Conservation (phyloP, 2,797 vertebrate species). For the Vireo griseus region DNA sequence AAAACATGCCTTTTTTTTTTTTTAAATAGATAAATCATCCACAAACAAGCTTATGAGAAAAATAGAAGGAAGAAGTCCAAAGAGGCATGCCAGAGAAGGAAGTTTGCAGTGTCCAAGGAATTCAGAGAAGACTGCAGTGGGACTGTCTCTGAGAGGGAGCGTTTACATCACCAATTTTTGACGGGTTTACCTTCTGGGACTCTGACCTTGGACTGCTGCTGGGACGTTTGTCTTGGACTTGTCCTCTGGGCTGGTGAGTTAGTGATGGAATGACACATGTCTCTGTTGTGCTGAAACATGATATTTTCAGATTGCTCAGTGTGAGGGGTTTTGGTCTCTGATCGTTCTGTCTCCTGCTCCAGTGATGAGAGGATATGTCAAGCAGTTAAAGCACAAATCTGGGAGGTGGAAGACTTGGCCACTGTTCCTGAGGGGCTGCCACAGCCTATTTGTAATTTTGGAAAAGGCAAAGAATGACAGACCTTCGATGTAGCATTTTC, state of each 20-base stretch:
- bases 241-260: slow-evolving; percentile 17
- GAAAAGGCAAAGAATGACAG: neutral
- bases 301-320: neutral
- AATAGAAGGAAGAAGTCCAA: slow-evolving; percentile 8
- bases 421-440: neutral
- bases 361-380: slow-evolving; percentile 9
- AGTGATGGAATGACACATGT: neutral
- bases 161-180: neutral
- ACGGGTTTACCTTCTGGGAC: neutral
- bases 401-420: neutral
- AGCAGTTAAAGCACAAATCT: neutral
- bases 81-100: slow-evolving; percentile 33
- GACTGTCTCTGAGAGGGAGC: neutral
- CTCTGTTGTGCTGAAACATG: neutral
- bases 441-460: neutral
- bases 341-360: neutral
- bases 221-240: neutral
- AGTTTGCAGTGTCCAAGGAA: neutral
- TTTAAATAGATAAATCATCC: neutral
- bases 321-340: neutral
- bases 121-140: slow-evolving; percentile 15
- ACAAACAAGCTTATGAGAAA: slow-evolving; percentile 39
- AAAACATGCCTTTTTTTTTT: neutral
- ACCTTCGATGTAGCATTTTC: neutral
- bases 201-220: neutral